These are phyloP conservation scores for Cebus imitator DNA, from an alignment of 2,113 vertebrate genomes.

Conservation along the genomic window DNA sequence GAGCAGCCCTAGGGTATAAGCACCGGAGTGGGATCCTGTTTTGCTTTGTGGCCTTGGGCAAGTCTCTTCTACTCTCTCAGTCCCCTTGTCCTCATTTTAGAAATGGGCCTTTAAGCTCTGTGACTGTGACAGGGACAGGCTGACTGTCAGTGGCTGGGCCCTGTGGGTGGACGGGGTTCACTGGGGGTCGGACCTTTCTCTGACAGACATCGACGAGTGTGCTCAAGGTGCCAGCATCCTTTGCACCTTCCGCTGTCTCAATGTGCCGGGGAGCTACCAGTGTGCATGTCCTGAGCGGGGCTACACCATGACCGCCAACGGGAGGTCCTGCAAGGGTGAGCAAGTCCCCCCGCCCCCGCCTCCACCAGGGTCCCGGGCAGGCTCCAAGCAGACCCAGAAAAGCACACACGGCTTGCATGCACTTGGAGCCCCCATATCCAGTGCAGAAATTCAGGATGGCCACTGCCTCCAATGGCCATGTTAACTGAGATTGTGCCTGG, in stretches of 20 bases:
- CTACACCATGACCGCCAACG: slow-evolving; percentile 91
- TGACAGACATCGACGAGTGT: slow-evolving; percentile 94
- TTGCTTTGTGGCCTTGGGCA: background rate
- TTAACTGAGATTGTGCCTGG: fast-evolving
- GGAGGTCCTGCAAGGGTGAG: slow-evolving; percentile 93
- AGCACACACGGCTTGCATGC: fast-evolving
- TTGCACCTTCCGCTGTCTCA: slow-evolving; percentile 94
- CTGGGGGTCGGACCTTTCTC: background rate
- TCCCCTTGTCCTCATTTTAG: background rate
- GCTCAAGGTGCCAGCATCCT: slow-evolving; percentile 90
- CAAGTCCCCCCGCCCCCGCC: fast-evolving
- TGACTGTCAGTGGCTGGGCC: no score
- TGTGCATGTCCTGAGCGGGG: slow-evolving; percentile 93
- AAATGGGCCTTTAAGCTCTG: background rate
- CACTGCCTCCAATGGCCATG: fast-evolving
- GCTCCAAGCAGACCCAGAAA: fast-evolving
- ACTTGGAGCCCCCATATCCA: fast-evolving
- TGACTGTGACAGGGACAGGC: background rate
- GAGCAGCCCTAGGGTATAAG: fast-evolving
- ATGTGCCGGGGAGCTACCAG: slow-evolving; percentile 93
- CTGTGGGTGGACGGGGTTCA: background rate
- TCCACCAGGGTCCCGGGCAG: background rate
- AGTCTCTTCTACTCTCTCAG: background rate
- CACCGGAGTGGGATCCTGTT: background rate
- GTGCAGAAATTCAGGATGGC: fast-evolving